These are phyloP conservation scores for Scaptomyza hsui DNA, from an alignment of 1,140 invertebrate genomes.

Conservation along the genomic window DNA sequence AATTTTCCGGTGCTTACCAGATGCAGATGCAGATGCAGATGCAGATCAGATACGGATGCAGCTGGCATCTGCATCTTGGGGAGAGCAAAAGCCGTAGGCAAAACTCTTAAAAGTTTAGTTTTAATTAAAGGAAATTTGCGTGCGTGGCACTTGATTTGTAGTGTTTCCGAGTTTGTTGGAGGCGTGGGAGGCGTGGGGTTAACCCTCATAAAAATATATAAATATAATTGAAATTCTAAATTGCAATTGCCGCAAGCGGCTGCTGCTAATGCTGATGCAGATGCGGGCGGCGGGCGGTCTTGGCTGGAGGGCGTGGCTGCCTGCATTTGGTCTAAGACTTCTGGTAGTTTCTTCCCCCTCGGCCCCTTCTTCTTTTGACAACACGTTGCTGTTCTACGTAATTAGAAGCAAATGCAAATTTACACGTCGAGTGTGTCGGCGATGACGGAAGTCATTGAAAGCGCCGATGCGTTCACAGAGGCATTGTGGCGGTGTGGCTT, in stretches of 20 bases:
- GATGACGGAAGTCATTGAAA: conserved; percentile 77
- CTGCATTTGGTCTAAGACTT: conserved; percentile 17
- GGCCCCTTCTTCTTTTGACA: not conserved
- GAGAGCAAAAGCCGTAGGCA: conserved; percentile 27
- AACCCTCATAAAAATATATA: conserved; percentile 60
- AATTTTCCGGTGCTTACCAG: conserved; percentile 29
- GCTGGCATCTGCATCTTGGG: conserved; percentile 26
- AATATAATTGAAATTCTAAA: conserved; percentile 81
- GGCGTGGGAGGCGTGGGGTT: not conserved
- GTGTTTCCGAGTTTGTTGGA: conserved; percentile 55
- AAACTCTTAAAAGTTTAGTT: conserved; percentile 78
- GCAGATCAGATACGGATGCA: conserved; percentile 13
- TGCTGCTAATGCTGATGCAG: conserved; percentile 14
- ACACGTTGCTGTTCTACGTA: conserved; percentile 49
- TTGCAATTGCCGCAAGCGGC: conserved; percentile 71
- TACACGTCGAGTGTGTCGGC: conserved; percentile 72
- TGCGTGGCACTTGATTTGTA: conserved; percentile 79
- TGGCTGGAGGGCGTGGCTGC: conserved; percentile 13
- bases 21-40: conserved; percentile 13
- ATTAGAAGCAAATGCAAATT: conserved; percentile 81
- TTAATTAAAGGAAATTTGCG: conserved; percentile 81
- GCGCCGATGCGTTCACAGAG: conserved; percentile 52
- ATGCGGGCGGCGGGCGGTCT: conserved; percentile 42
- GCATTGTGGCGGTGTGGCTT: conserved; percentile 32
- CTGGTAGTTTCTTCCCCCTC: not conserved